Evolutionary conservation across 1,140 invertebrate species (phyloP), one percentile per base, ranked within the genome.

Genomic region (Tetramorium alpestre): DNA sequence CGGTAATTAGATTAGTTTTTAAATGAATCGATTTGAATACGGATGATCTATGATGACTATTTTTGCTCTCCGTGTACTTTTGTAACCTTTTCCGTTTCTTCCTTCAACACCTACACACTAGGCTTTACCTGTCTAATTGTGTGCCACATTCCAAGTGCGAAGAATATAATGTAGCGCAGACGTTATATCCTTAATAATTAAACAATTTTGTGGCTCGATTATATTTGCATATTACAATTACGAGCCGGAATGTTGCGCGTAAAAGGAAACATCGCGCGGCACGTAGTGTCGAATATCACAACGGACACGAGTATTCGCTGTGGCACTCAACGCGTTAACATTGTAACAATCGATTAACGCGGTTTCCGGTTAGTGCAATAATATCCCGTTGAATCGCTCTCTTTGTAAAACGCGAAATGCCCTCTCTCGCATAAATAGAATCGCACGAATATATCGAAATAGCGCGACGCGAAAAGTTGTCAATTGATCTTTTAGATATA

Each of bases 291-390:
- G n/a, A 84, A 75, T 84, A 82, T 82, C 67, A 47, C 41, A 82
- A 73, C 65, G 41, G 33, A 72, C 51, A 62, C 18, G 54, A 75
- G 44, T 73, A 70, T 18, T 72, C 80, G 16, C 51, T 47, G 18
- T 58, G 65, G 65, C 67, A 38, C 51, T 82, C 80, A 22, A 58
- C 65, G 25, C 56, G 69, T 82, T 82, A 82, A 82, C 67, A n/a
- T 73, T 84, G 54, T 60, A 84, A 73, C 80, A 84, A 82, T 84
- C 80, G 80, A 75, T 84, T 84, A 84, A 75, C 54, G 41, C 33
- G 54, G 54, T 84, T 84, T 75, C 69, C 38, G 56, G 28, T 33
- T 84, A 47, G 80, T n/a, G 54, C 54, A 60, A 84, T 75, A 84
- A 75, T 84, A 84, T 62, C 80, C 56, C 54, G 41, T 82, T 47